phyloP scores from a whole-genome alignment of 2,797 vertebrate genomes.

The Helarctos malayanus region DNA sequence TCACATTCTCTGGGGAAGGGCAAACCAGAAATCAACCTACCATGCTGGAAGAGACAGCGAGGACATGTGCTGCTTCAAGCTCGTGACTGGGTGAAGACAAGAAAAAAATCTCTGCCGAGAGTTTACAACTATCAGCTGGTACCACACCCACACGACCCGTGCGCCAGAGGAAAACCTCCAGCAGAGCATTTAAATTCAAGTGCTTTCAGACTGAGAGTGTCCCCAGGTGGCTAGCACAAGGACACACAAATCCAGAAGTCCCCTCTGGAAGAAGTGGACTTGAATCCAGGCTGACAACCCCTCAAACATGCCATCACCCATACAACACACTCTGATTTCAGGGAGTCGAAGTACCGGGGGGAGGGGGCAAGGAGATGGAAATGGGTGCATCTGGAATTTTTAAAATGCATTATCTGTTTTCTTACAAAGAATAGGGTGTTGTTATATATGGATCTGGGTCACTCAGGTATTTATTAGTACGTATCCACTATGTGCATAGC shows the following conservation, averaged over 20 bases:
- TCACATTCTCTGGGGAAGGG: background rate
- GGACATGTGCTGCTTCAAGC: background rate
- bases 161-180: background rate
- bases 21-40: constrained; percentile 24
- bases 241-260: constrained; percentile 19
- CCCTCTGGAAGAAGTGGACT: background rate
- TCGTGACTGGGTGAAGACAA: background rate
- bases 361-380: background rate
- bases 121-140: background rate
- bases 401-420: background rate
- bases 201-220: background rate
- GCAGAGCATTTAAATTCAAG: constrained; percentile 26
- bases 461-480: background rate
- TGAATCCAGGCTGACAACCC: background rate
- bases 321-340: background rate
- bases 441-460: background rate
- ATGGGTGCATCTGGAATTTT: background rate
- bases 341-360: background rate
- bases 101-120: background rate
- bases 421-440: constrained; percentile 17
- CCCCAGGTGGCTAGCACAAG: background rate
- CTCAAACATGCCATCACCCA: background rate
- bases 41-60: background rate
- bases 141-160: background rate
- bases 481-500: background rate